A percentile compares a stretch with the other conserved stretches of the same genome.
phyloP scores from a whole-genome alignment of 2,888 invertebrate species.

The Toxonevra muliebris region DNA sequence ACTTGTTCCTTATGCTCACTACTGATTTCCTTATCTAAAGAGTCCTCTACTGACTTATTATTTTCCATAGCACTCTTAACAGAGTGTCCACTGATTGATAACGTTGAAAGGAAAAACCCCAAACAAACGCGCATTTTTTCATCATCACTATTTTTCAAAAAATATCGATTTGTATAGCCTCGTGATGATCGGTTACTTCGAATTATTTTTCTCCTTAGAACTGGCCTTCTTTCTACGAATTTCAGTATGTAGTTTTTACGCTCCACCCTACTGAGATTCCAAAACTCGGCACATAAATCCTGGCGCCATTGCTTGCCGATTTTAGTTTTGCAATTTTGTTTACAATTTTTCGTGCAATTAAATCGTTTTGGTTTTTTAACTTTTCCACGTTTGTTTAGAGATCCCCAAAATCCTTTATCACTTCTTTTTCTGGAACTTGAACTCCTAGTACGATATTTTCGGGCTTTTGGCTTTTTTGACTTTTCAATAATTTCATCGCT shows the following conservation, averaged over 20 bases:
- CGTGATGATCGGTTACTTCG: slow-evolving; percentile 33
- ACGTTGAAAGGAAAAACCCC: slow-evolving; percentile 40
- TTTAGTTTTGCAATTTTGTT: slow-evolving; percentile 36
- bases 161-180: slow-evolving; percentile 39
- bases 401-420: too few species aligned
- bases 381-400: too few species aligned
- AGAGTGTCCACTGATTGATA: slow-evolving; percentile 34
- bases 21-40: slow-evolving; percentile 10
- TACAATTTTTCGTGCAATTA: slow-evolving; percentile 38
- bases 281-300: slow-evolving; percentile 37
- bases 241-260: slow-evolving; percentile 33
- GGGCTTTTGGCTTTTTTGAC: too few species aligned
- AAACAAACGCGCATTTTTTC: slow-evolving; percentile 36
- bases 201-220: slow-evolving; percentile 32
- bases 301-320: slow-evolving; percentile 35
- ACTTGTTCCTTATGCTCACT: too few species aligned
- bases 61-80: slow-evolving; percentile 38
- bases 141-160: slow-evolving; percentile 30
- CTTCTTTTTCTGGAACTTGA: too few species aligned
- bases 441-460: too few species aligned
- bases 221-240: slow-evolving; percentile 35
- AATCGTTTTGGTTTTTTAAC: slow-evolving; percentile 28
- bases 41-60: slow-evolving; percentile 21
- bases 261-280: slow-evolving; percentile 34
- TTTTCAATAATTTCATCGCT: slow-evolving; percentile 13